These are phyloP conservation scores for Pseudomyrmex dendroicus DNA, from an alignment of 1,140 invertebrate species.

Conservation along the genomic window DNA sequence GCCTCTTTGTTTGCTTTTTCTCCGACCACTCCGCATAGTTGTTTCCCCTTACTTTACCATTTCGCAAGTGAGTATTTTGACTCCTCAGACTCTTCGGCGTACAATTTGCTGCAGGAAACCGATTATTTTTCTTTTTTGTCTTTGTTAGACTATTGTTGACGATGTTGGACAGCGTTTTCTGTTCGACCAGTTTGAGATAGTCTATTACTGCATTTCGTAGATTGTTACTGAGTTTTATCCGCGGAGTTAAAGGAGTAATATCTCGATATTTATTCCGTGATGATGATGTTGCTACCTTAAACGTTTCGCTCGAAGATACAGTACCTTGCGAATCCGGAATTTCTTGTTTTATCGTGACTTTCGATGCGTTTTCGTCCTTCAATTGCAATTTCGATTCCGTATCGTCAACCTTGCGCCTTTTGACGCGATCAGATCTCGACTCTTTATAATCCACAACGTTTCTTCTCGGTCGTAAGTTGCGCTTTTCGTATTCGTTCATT, in stretches of 20 bases:
- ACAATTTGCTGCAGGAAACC: not conserved
- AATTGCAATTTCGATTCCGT: not conserved
- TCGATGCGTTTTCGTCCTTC: not conserved
- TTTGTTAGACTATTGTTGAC: conserved; percentile 33
- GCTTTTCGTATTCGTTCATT: conserved; percentile 5
- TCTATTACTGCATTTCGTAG: conserved; percentile 2
- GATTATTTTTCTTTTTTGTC: conserved; percentile 17
- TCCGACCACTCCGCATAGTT: not conserved
- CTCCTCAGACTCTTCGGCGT: conserved; percentile 73
- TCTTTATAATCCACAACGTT: conserved; percentile 54
- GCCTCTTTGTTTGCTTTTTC: conserved; percentile 44
- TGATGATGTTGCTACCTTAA: not conserved
- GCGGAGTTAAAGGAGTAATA: no score
- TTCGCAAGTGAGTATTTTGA: conserved; percentile 72
- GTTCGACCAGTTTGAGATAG: not conserved
- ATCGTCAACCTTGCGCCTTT: conserved; percentile 1
- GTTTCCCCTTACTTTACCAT: conserved; percentile 67
- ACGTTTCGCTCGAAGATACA: not conserved
- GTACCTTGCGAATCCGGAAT: conserved; percentile 13
- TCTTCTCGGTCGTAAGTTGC: conserved; percentile 73
- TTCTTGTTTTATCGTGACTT: conserved; percentile 54
- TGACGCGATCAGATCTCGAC: not conserved
- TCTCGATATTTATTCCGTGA: no score
- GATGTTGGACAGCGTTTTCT: conserved; percentile 9
- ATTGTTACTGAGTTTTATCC: not conserved